These are phyloP conservation scores for Margaritifera margaritifera DNA, from an alignment of 2,888 invertebrate species.

Conservation along the genomic window DNA sequence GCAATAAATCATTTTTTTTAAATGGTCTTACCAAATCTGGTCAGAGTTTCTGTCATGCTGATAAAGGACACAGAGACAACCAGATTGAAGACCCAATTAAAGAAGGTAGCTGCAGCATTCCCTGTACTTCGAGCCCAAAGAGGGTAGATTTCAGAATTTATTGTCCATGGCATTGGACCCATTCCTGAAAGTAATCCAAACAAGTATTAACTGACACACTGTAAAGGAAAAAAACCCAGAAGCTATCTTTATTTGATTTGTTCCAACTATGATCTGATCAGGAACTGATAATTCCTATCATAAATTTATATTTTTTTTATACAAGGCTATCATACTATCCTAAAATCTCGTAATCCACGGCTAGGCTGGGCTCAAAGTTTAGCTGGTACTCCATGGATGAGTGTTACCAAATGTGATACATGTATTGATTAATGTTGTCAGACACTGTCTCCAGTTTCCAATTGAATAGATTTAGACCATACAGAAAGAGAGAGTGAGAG, in stretches of 20 bases:
- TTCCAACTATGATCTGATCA: neutral
- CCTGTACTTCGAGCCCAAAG: constrained; percentile 76
- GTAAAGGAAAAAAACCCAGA: neutral
- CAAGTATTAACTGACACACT: neutral
- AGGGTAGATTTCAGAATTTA: constrained; percentile 77
- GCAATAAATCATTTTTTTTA: too few species aligned
- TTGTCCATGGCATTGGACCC: constrained; percentile 77
- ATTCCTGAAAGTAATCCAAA: constrained; percentile 71
- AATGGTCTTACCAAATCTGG: constrained; percentile 71
- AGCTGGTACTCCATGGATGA: too few species aligned
- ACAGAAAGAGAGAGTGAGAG: too few species aligned
- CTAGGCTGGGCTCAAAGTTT: too few species aligned
- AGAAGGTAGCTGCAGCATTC: constrained; percentile 73
- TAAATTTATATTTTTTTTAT: neutral
- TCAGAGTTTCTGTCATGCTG: constrained; percentile 71
- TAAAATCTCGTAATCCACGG: too few species aligned
- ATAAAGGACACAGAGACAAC: constrained; percentile 76
- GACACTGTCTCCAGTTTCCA: too few species aligned
- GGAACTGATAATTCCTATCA: neutral
- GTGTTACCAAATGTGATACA: too few species aligned
- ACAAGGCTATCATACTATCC: neutral
- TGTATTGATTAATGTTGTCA: too few species aligned
- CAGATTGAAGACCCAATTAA: constrained; percentile 76
- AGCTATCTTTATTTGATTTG: neutral
- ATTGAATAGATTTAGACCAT: too few species aligned